Base-by-base conservation (phyloP, 23 tunicate genomes). In the Halocynthia aurantium region DNA sequence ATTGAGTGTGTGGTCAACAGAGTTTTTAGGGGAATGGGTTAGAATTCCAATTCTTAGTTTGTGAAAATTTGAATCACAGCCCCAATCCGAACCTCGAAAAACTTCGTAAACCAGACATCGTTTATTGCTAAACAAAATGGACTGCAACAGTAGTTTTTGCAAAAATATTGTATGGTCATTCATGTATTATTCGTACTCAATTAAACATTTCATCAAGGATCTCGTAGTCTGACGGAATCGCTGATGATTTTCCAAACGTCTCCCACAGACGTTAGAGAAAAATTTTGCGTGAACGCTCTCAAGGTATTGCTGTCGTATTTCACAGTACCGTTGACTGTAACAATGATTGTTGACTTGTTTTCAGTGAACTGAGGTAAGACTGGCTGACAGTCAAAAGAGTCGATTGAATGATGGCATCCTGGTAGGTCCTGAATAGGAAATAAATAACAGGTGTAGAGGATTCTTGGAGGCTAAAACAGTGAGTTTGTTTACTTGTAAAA, bases 331-430 rank as follows among this genome's bases (percentile, higher is more conserved):
- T 86, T 88, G 57, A 70, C 87, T 2, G 83, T 81, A 11, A 90
- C 85, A n/a, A 85, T 15, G 7, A 85, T 70, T 8, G 97, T 85
- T 6, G 88, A 80, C 58, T 85, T 81, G 9, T 87, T 90, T 20
- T 70, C 78, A 20, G 97, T 90, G 51, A 85, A 90, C 57, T 81
- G 84, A 10, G 86, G 31, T 20, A 81, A 70, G 6, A 90, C 82
- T 61, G 97, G 97, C 58, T 90, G 97, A 61, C 90, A 76, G 73
- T 90, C 97, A 21, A 81, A 90, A 81, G 87, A 80, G 65, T 90
- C 97, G 19, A 85, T 22, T 10, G 31, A 64, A 77, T 85, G 91
- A 52, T 80, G 77, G 58, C 97, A 85, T 4, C 81, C 78, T 12
- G 97, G 97, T 10, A 90, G 82, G 54, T 90, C 97, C 97, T 90